Evolutionary conservation across 2,888 invertebrate genomes (phyloP).

Genomic region (Papilio demoleus): DNA sequence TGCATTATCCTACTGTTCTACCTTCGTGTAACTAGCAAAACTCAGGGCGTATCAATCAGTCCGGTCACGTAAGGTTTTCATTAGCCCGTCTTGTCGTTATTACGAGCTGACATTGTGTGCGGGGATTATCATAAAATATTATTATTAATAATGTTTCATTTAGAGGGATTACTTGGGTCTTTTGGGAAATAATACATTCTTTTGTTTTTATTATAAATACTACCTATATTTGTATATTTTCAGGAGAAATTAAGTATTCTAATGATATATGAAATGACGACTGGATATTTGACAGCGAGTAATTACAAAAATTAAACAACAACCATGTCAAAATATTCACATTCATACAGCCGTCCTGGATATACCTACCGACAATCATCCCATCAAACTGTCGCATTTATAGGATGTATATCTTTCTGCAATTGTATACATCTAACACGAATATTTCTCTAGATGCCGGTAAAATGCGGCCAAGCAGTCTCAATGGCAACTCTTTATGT

Average conservation of each 20-base stretch:
- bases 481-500: no score
- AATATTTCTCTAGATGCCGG: no score
- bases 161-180: background rate
- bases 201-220: background rate
- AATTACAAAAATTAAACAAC: no score
- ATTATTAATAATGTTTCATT: constrained; percentile 25
- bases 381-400: no score
- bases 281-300: no score
- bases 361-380: no score
- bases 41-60: constrained; percentile 23
- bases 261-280: no score
- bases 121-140: constrained; percentile 17
- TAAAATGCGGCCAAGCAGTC: no score
- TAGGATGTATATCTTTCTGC: no score
- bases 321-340: no score
- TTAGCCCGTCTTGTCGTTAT: constrained; percentile 41
- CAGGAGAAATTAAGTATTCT: background rate
- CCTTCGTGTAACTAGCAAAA: constrained; percentile 1
- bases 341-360: no score
- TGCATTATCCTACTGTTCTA: background rate
- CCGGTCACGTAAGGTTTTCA: constrained; percentile 43
- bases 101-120: constrained; percentile 29
- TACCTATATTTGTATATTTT: background rate
- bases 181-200: constrained; percentile 2
- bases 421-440: no score